Percentiles rank a stretch among this genome's conserved stretches.
These are phyloP conservation scores for Brachionus calyciflorus DNA, from an alignment of 1,140 invertebrate species.

Conservation along the genomic window DNA sequence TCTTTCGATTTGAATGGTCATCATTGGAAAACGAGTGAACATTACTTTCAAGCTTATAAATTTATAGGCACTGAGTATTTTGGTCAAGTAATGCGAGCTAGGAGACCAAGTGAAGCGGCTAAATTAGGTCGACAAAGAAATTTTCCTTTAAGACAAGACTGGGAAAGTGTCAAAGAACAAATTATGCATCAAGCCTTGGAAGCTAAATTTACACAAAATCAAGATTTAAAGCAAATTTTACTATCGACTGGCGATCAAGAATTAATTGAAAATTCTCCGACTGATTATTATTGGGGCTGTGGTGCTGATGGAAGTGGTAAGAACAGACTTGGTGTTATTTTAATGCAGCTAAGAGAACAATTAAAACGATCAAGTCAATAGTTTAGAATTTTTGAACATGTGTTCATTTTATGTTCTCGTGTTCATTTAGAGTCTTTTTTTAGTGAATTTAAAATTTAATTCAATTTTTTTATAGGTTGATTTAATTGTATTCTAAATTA, in stretches of 20 bases:
- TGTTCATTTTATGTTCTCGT: no score
- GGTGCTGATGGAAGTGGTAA: constrained; percentile 3
- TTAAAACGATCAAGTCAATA: no score
- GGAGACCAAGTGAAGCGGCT: background rate
- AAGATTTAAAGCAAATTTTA: background rate
- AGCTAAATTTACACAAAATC: constrained; percentile 32
- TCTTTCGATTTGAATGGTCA: constrained; percentile 13
- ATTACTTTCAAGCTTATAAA: constrained; percentile 46
- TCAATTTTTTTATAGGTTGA: no score
- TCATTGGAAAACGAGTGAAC: constrained; percentile 33
- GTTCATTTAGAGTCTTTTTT: no score
- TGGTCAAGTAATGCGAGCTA: background rate
- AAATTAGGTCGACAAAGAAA: constrained; percentile 8
- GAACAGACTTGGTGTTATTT: constrained; percentile 17
- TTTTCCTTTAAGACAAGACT: constrained; percentile 8
- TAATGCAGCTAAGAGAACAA: background rate
- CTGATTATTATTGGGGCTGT: constrained; percentile 37
- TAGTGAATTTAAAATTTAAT: no score
- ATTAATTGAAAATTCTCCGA: constrained; percentile 18
- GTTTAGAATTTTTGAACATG: no score
- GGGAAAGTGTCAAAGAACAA: constrained; percentile 43
- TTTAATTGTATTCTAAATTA: no score
- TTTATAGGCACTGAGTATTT: background rate
- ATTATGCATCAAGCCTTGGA: background rate
- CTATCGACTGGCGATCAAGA: constrained; percentile 11